Base-by-base conservation (phyloP, 2,888 invertebrate species). In the Yponomeuta cagnagella region DNA sequence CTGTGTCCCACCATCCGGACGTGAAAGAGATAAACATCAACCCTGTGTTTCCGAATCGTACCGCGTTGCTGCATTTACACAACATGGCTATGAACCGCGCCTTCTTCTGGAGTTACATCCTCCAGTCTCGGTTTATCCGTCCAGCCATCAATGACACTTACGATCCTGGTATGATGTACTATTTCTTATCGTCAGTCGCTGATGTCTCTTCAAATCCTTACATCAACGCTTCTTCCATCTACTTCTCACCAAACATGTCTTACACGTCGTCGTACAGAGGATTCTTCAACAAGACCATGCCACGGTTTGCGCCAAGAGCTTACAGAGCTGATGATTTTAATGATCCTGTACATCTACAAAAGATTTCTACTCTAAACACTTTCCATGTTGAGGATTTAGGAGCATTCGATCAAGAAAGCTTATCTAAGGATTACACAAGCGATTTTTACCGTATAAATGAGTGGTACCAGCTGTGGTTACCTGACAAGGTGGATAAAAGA, bases 121-220 rank as follows among this genome's bases (percentile, higher is more conserved):
- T 98, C 0, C 98, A 98, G 82, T 97, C 97, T 43, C 93, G 98
- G 74, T 97, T 97, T 78, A 97, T 97, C 76, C 93, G 97, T 48
- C 97, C 97, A 0, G 97, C 97, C 0, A 97, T 97, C 33, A 97
- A 97, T 82, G 97, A 97, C 79, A 97, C 97, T 0, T 97, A 97
- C 77, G 98, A 99, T 88, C 99, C 99, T 0, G 99, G 99, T 71
- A 97, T 99, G 96, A 98, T 98, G 97, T 99, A 99, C 82, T 98
- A 98, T 81, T 98, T 98, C 82, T 90, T 99, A 66, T 98, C 98
- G 0, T 96, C 98, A 0, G 97, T 98, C 0, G 98, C 99, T 0
- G 99, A 99, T 85, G 97, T 99, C 0, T 96, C 98, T 0, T 94
- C 98, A 0, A 98, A 98, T 87, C 96, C 96, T 0, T 96, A 96